These are phyloP conservation scores for Cecidostiba fungosa DNA, from an alignment of 2,888 invertebrate genomes.

Conservation along the genomic window DNA sequence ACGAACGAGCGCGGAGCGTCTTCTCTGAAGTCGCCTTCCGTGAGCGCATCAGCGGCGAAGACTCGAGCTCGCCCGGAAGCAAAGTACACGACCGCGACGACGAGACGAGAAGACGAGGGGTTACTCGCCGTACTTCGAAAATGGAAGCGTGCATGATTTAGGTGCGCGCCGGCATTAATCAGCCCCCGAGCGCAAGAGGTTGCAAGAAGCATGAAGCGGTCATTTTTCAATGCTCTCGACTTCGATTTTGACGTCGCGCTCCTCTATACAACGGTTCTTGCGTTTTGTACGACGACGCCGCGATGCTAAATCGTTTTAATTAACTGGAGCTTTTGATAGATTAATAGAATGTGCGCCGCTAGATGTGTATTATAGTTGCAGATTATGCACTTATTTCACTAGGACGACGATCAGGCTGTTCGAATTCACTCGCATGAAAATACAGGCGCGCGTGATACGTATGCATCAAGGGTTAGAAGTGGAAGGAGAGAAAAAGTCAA, in stretches of 20 bases:
- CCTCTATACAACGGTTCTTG: conserved; percentile 70
- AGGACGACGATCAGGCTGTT: too few relatives aligned
- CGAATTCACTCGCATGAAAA: conserved; percentile 25
- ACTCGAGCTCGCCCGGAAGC: conserved; percentile 15
- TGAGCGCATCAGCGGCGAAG: not conserved
- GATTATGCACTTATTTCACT: too few relatives aligned
- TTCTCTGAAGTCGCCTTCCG: conserved; percentile 24
- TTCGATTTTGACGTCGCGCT: conserved; percentile 62
- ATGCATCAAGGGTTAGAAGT: not conserved
- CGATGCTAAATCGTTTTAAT: not conserved
- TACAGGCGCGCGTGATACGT: not conserved
- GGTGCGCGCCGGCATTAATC: conserved; percentile 47
- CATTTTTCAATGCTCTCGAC: conserved; percentile 73
- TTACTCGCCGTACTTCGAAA: conserved; percentile 28
- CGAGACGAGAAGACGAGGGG: not conserved
- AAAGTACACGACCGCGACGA: not conserved
- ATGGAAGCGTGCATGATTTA: conserved; percentile 34
- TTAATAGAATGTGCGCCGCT: too few relatives aligned
- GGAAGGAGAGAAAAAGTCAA: too few relatives aligned
- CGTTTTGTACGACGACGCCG: not conserved
- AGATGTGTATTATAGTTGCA: too few relatives aligned
- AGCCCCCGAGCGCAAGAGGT: not conserved
- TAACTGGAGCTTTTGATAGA: too few relatives aligned
- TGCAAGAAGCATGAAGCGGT: not conserved
- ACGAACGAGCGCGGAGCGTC: conserved; percentile 22